Evolutionary conservation across 2,113 vertebrate species (phyloP), one percentile per base, ranked within the genome.

Genomic region (Labeo rohita): DNA sequence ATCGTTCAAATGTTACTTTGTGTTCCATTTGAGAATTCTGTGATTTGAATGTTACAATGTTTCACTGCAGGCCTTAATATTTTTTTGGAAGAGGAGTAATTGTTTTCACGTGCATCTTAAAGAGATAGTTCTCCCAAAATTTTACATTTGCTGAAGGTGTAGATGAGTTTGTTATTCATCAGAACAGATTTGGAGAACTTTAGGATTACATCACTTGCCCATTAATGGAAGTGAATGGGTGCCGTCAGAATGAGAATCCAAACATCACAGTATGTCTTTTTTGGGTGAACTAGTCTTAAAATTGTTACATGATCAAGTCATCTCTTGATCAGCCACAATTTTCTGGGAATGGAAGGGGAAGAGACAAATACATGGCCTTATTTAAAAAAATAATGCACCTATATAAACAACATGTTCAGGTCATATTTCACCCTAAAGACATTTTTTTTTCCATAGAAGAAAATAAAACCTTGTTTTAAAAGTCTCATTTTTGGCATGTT

Each of bases 1-100:
- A 13, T 3, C 8, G 21, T 28, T 75, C 11, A 16, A 23, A 63
- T 23, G 8, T 43, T 74, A 59, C 3, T 39, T 39, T 39, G 78
- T 78, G 36, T 82, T 88, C 52, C 56, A 1, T 78, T 36, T 79
- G 18, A 73, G 45, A 52, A 80, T 59, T 56, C 1, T 61, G 45
- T 74, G 16, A 72, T 59, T 50, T 63, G 3, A 0, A 6, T 43
- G 12, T 84, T 87, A 56, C 77, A 73, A 56, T 61, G 50, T 86
- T 86, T 34, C 70, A 39, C 88, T 76, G 34, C 23, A 87, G 65
- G 86, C 80, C 83, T 91, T 90, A 79, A 70, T 70, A 10, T 61
- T 9, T 52, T 75, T 39, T n/a, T 8, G 13, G 10, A 28, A 59
- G 6, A 45, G 10, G 4, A 23, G 50, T 43, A 3, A 45, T 4